These are phyloP conservation scores for Brachypteracias leptosomus DNA, from an alignment of 2,113 vertebrate species.

Conservation along the genomic window DNA sequence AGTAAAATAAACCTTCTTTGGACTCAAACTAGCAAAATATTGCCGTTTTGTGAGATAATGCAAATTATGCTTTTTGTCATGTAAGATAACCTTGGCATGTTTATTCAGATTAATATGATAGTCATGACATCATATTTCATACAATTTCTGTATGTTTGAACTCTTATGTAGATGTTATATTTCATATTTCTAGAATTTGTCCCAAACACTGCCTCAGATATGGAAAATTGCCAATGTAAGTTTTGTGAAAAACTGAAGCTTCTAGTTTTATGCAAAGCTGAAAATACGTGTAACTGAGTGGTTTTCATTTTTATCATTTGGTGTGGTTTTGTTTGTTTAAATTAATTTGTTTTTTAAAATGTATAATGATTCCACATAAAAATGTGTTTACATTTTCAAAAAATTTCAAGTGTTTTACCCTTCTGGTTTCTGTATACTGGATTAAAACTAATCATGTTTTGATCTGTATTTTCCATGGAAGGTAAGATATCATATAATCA, in stretches of 20 bases:
- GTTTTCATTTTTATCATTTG: accelerated
- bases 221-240: not conserved
- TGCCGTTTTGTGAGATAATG: not conserved
- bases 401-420: not conserved
- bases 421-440: not conserved
- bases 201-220: not conserved
- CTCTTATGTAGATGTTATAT: not conserved
- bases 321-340: not conserved
- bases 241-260: not conserved
- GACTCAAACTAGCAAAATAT: not conserved
- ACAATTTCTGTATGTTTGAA: not conserved
- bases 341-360: not conserved
- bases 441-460: not conserved
- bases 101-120: not conserved
- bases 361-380: not conserved
- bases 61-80: not conserved
- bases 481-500: not conserved
- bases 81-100: not conserved
- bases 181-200: not conserved
- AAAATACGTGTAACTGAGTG: accelerated
- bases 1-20: not conserved
- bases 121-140: not conserved
- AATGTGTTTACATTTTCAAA: not conserved
- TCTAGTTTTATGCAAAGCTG: not conserved
- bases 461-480: not conserved